Percentiles rank a stretch among this genome's conserved stretches.
Conservation (phyloP, 2,113 vertebrate genomes). For the Carlito syrichta region DNA sequence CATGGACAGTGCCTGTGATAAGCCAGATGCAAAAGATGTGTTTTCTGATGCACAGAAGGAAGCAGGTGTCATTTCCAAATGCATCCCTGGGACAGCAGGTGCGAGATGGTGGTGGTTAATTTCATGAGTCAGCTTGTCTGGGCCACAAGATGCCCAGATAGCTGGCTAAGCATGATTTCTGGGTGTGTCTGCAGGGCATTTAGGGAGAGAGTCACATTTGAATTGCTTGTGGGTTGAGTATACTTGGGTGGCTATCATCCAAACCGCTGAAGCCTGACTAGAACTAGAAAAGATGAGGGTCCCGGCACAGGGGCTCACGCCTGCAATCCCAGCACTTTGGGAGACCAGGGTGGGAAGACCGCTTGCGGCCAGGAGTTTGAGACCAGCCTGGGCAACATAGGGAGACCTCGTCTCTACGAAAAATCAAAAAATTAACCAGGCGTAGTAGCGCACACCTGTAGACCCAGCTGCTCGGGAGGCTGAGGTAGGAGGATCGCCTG, state of each 20-base stretch:
- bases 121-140: not conserved
- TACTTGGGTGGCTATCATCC: too few relatives aligned
- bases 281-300: too few relatives aligned
- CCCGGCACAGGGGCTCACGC: too few relatives aligned
- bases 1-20: conserved; percentile 94
- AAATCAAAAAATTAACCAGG: too few relatives aligned
- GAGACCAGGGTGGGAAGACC: too few relatives aligned
- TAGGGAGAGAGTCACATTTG: not conserved
- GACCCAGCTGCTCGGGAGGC: too few relatives aligned
- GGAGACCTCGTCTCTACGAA: too few relatives aligned
- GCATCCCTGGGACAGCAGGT: not conserved
- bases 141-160: not conserved
- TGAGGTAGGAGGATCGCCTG: too few relatives aligned
- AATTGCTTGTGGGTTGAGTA: not conserved
- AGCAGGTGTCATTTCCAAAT: not conserved
- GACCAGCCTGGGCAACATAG: too few relatives aligned
- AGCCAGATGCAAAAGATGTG: not conserved
- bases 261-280: not conserved
- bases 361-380: too few relatives aligned
- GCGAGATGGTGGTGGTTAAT: not conserved
- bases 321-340: too few relatives aligned
- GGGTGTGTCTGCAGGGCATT: not conserved
- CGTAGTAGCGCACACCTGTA: too few relatives aligned
- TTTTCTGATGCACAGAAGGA: not conserved
- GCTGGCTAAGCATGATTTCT: not conserved